Evolutionary conservation across 2,797 vertebrate genomes (phyloP).

Genomic region (Helicolenus hilgendorfi): DNA sequence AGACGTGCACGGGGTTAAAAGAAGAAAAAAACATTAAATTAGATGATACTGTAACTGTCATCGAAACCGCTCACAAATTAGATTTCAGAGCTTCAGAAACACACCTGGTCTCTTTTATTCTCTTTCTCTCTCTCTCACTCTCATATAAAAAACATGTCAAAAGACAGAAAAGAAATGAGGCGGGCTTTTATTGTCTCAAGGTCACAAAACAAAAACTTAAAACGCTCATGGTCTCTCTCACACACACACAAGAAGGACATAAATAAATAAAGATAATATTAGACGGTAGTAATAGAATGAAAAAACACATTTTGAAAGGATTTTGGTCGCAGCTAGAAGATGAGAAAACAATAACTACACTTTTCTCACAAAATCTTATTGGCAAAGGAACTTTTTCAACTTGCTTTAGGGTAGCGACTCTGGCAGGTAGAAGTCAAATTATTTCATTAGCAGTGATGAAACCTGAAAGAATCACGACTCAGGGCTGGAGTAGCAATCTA

Average conservation of each 20-base stretch:
- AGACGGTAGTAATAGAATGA: not conserved
- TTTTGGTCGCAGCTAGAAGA: not conserved
- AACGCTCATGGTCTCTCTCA: not conserved
- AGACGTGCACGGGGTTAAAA: not conserved
- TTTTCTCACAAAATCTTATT: not conserved
- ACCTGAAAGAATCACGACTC: not conserved
- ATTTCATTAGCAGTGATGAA: conserved; percentile 30
- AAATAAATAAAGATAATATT: not conserved
- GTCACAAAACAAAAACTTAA: conserved; percentile 25
- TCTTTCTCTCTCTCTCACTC: not conserved
- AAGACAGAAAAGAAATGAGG: not conserved
- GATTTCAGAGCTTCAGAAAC: not conserved
- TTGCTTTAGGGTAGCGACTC: not conserved
- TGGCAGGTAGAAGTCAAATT: conserved; percentile 1
- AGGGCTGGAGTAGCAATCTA: not conserved
- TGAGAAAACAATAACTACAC: not conserved
- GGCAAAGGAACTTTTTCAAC: not conserved
- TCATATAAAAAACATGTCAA: not conserved
- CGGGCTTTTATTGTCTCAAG: not conserved
- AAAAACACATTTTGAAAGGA: not conserved
- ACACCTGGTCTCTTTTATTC: not conserved
- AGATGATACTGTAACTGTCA: not conserved
- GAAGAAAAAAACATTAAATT: not conserved
- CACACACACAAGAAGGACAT: not conserved
- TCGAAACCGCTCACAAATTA: not conserved